phyloP scores from a whole-genome alignment of 2,113 vertebrate genomes.

The Edolisoma coerulescens region DNA sequence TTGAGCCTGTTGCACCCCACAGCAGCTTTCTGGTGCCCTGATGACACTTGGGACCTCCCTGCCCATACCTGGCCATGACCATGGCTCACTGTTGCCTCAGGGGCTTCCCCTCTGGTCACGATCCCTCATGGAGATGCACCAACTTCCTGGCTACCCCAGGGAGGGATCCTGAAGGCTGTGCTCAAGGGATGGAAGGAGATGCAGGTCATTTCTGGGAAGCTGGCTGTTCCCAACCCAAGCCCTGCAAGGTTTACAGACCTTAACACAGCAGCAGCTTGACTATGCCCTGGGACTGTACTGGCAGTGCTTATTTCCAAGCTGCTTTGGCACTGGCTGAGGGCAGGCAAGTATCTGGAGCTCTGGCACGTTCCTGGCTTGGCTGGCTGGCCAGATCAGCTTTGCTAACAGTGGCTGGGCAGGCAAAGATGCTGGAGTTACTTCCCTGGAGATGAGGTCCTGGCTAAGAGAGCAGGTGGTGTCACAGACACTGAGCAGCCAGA shows the following conservation, averaged over 20 bases:
- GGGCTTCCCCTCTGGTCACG: not conserved
- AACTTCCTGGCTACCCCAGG: not conserved
- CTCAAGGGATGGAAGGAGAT: not conserved
- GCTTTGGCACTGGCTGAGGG: not conserved
- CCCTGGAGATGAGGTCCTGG: not conserved
- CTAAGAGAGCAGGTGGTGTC: not conserved
- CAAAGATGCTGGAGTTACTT: not conserved
- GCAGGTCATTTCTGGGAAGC: not conserved
- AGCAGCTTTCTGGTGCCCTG: not conserved
- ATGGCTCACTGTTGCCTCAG: rapidly evolving
- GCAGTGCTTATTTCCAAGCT: not conserved
- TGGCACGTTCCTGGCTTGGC: not conserved
- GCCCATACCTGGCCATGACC: rapidly evolving
- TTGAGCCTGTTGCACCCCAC: not conserved
- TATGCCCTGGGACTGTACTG: not conserved
- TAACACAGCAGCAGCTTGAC: not conserved
- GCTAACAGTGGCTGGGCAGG: not conserved
- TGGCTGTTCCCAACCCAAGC: not conserved
- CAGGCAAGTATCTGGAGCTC: not conserved
- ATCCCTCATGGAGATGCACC: rapidly evolving
- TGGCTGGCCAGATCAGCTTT: not conserved
- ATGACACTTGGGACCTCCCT: not conserved
- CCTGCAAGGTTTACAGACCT: not conserved
- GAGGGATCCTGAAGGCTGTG: not conserved
- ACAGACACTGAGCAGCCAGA: not conserved